Base-by-base conservation (phyloP, 2,797 vertebrate species). In the Dromococcyx pavoninus region DNA sequence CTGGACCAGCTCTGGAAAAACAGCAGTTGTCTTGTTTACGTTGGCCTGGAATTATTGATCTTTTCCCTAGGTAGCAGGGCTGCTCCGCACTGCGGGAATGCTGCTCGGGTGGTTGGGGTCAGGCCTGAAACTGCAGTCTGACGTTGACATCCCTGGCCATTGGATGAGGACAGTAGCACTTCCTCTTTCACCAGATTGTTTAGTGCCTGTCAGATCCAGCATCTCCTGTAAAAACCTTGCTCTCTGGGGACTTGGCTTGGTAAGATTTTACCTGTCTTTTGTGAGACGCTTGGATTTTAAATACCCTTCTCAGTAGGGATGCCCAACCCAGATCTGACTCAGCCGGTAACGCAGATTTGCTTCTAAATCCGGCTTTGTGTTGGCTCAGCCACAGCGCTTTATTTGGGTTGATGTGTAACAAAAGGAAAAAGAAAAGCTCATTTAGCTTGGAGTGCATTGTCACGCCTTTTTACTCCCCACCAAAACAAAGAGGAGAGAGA, bases 331-430 rank as follows among this genome's bases (percentile, higher is more conserved):
- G 32, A 50, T 85, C 74, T 74, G 69, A 13, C 51, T 88, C 83
- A 9, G 39, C 37, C 69, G n/a, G 8, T 39, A 32, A 15, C 23
- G 12, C 17, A 43, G 39, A 21, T 41, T 80, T 25, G 9, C 30
- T 80, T 74, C 48, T 69, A 60, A 88, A 74, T 61, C 41, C 39
- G 35, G 67, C 81, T 92, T 83, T 92, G 69, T 82, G 76, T 75
- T 23, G 12, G 65, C 75, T 89, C 65, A 56, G 43, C 28, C 3
- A 0, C 61, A 57, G 65, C 1, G 5, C 72, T 87, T 88, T 87
- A 35, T 94, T 89, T 94, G 93, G 85, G 85, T n/a, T 88, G 62
- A 15, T 32, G 56, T 23, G 58, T 48, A 72, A 90, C 91, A 90
- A 93, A 93, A 70, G 48, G 35, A 56, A 93, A 77, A 91, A 72